These are phyloP conservation scores for Papilio gigon DNA, from an alignment of 2,888 invertebrate species.

Conservation along the genomic window DNA sequence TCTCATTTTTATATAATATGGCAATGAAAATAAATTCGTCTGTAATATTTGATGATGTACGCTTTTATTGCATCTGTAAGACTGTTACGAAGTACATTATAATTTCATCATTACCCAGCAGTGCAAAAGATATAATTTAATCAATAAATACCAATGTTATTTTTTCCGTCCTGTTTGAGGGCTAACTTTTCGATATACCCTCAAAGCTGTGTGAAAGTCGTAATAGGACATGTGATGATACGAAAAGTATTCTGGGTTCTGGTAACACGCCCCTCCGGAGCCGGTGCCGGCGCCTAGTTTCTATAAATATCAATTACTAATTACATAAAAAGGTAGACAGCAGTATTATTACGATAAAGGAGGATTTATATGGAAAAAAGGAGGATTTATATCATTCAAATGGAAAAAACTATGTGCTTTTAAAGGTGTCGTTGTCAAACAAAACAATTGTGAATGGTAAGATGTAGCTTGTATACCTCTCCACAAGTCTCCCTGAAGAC, in stretches of 20 bases:
- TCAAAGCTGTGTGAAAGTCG: constrained; percentile 60
- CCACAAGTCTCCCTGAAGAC: constrained; percentile 59
- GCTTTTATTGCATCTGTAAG: neutral
- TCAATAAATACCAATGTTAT: constrained; percentile 28
- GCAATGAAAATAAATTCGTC: neutral
- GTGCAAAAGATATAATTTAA: neutral
- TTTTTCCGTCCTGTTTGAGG: constrained; percentile 52
- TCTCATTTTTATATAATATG: too few species aligned
- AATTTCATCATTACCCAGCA: neutral
- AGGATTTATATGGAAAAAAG: too few species aligned
- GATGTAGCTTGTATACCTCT: constrained; percentile 52
- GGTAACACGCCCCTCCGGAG: constrained; percentile 54
- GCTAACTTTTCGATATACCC: constrained; percentile 51
- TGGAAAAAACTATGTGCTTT: neutral
- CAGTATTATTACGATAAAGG: too few species aligned
- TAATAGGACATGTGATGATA: constrained; percentile 70
- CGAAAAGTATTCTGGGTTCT: constrained; percentile 70
- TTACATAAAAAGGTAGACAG: neutral
- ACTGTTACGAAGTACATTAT: neutral
- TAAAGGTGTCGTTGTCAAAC: neutral
- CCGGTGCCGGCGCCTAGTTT: constrained; percentile 61
- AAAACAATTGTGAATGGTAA: neutral
- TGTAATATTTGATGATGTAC: neutral
- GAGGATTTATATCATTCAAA: too few species aligned
- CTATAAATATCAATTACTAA: constrained; percentile 48